Evolutionary conservation across 2,113 vertebrate species (phyloP).

Genomic region (Catharus minimus): DNA sequence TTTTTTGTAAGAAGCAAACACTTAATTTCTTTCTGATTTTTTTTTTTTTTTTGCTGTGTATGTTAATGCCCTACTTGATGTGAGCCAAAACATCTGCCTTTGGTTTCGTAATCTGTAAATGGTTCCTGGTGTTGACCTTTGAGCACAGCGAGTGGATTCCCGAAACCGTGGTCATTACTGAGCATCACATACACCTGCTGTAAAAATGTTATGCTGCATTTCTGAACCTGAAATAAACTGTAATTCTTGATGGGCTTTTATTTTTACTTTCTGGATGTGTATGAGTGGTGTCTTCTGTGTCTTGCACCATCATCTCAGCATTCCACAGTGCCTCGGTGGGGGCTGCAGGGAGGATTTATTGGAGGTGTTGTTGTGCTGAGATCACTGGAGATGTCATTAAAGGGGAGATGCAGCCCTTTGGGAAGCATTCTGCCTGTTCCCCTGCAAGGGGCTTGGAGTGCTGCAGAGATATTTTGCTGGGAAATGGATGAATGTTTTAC

Average conservation of each 20-base stretch:
- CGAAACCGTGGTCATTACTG: conserved; percentile 38
- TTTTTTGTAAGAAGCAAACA: conserved; percentile 32
- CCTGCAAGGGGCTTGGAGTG: neutral
- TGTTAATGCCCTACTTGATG: conserved; percentile 46
- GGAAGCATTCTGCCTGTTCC: neutral
- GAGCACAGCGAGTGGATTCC: conserved; percentile 58
- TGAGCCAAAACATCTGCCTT: conserved; percentile 51
- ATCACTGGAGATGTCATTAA: neutral
- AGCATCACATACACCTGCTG: conserved; percentile 64
- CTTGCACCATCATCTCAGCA: neutral
- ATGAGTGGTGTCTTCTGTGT: neutral
- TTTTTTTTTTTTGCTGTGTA: conserved; percentile 43
- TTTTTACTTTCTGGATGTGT: conserved; percentile 30
- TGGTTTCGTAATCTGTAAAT: conserved; percentile 45
- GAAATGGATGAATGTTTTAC: neutral
- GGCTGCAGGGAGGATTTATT: neutral
- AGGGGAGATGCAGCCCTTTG: neutral
- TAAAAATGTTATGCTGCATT: conserved; percentile 75
- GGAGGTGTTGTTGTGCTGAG: neutral
- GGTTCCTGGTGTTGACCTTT: conserved; percentile 55
- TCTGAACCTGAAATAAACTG: conserved; percentile 78
- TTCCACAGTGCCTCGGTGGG: neutral
- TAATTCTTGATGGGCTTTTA: conserved; percentile 63
- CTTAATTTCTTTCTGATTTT: conserved; percentile 41
- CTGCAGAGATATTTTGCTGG: neutral